These are phyloP conservation scores for Argynnis bischoffii DNA, from an alignment of 2,888 invertebrate genomes.

Conservation along the genomic window DNA sequence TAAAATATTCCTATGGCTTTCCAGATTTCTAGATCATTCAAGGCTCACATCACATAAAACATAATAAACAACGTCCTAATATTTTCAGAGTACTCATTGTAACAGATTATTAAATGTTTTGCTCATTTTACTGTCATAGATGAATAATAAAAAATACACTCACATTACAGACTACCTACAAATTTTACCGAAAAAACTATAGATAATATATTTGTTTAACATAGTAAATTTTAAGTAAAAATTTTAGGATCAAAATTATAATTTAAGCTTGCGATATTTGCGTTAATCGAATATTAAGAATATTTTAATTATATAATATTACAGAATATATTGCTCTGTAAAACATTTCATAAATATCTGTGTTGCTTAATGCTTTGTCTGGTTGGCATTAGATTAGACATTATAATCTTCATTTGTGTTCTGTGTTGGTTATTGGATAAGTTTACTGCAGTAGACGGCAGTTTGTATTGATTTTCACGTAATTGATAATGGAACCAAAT, in stretches of 20 bases:
- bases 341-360: no score
- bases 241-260: no score
- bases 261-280: no score
- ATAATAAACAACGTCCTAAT: slow-evolving; percentile 10
- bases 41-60: slow-evolving; percentile 1
- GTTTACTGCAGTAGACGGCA: slow-evolving; percentile 32
- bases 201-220: no score
- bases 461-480: slow-evolving; percentile 59
- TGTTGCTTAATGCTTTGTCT: no score
- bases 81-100: slow-evolving; percentile 10
- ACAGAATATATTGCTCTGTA: no score
- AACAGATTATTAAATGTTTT: neutral
- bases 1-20: slow-evolving; percentile 4
- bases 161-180: slow-evolving; percentile 12
- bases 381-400: slow-evolving; percentile 12
- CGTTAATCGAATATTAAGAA: no score
- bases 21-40: slow-evolving; percentile 14
- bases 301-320: no score
- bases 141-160: neutral
- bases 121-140: neutral
- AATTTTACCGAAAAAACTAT: neutral
- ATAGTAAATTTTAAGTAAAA: no score
- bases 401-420: neutral
- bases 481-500: slow-evolving; percentile 78
- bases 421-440: neutral